Base-by-base conservation (phyloP, 1,140 invertebrate species). In the Agrypnia vestita region DNA sequence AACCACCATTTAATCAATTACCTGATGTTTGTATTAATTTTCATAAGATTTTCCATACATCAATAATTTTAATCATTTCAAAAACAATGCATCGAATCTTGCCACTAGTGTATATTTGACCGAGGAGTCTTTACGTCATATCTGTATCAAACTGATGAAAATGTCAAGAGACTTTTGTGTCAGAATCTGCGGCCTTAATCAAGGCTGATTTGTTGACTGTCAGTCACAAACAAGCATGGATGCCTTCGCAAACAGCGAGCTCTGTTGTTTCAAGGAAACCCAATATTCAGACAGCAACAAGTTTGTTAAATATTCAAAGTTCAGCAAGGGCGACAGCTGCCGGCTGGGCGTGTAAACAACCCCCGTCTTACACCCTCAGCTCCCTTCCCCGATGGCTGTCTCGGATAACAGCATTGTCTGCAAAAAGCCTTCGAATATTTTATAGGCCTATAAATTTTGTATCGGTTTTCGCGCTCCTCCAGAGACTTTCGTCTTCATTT, bases 271-370 rank as follows among this genome's bases (percentile, higher is more conserved):
- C 53, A 17, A 11, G 53, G 53, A 56, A 56, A 56, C n/a, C 53
- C 53, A 11, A 56, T 56, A 56, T 56, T 56, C 53, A 6, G 53
- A 56, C 53, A 56, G 53, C 53, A 56, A 56, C 53, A 56, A 56
- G 53, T 56, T 56, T 56, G 53, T 56, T 56, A 56, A 56, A 56
- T 56, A 56, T 56, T 56, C 53, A 56, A 56, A 56, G 53, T 56
- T 56, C 15, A 19, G n/a, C 15, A 12, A 15, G 19, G 53, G 53
- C 15, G 53, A 56, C 53, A 56, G 53, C 53, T 56, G 53, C 53
- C 53, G 15, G 15, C 8, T 19, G 15, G 53, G 15, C 15, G 10
- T 56, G 53, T 56, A 56, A 56, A 56, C 53, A 56, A 56, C 15
- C 15, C 53, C 53, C 53, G 15, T 56, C 53, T 56, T 19, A 15